A percentile compares a stretch with the other conserved stretches of the same genome.
These are phyloP conservation scores for Corythornis madagascariensis DNA, from an alignment of 2,113 vertebrate species.

Conservation along the genomic window DNA sequence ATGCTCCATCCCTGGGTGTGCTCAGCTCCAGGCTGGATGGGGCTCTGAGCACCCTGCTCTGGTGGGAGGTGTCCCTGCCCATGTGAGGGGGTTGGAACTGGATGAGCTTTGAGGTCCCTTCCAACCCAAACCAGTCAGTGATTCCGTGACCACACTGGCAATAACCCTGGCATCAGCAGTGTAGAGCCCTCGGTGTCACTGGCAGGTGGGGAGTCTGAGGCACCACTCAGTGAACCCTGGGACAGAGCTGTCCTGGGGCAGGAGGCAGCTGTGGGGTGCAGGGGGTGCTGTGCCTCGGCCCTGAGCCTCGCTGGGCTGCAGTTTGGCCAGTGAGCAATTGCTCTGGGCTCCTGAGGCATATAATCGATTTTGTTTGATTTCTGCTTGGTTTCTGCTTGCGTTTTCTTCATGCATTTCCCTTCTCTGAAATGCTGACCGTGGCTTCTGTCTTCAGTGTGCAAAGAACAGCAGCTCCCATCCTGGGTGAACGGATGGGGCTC, in stretches of 20 bases:
- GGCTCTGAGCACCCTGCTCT: too few relatives aligned
- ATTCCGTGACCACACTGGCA: too few relatives aligned
- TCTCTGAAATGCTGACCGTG: neutral
- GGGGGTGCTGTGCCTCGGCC: neutral
- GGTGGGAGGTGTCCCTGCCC: too few relatives aligned
- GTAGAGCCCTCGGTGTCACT: neutral
- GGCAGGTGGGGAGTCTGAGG: too few relatives aligned
- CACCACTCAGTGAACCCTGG: rapidly evolving
- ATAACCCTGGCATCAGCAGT: too few relatives aligned
- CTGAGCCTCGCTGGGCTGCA: too few relatives aligned
- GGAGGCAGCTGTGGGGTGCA: neutral
- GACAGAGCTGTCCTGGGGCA: too few relatives aligned
- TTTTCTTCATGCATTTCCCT: neutral
- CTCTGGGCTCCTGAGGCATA: neutral
- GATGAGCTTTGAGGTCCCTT: too few relatives aligned
- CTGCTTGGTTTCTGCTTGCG: neutral
- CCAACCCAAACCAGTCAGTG: too few relatives aligned
- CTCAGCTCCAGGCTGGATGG: too few relatives aligned
- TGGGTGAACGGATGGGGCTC: neutral
- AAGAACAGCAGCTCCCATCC: neutral
- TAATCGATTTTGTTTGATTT: neutral
- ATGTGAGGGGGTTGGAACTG: too few relatives aligned
- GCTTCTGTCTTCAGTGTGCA: neutral
- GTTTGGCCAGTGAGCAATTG: rapidly evolving
- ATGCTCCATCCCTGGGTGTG: too few relatives aligned